phyloP scores from a whole-genome alignment of 2,113 vertebrate species.

The Malurus alboscapulatus region DNA sequence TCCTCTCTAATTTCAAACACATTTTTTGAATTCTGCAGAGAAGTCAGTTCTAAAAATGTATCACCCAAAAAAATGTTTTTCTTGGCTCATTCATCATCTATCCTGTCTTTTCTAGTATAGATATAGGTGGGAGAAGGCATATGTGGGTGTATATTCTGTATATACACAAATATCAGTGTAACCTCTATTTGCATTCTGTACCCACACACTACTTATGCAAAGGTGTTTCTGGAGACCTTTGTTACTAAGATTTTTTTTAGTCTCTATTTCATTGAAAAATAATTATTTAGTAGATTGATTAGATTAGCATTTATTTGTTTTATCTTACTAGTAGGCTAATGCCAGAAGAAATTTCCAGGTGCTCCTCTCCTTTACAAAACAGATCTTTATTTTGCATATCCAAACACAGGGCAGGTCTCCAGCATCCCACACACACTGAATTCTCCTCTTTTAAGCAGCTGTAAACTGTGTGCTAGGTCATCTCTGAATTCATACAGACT shows the following conservation, averaged over 20 bases:
- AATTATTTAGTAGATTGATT: constrained; percentile 22
- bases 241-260: neutral
- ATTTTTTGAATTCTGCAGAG: constrained; percentile 56
- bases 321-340: neutral
- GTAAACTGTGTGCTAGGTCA: constrained; percentile 1
- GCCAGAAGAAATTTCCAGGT: constrained; percentile 33
- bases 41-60: constrained; percentile 61
- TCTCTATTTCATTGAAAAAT: neutral
- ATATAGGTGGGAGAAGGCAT: neutral
- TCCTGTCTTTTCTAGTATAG: constrained; percentile 21
- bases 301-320: constrained; percentile 18
- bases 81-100: constrained; percentile 45
- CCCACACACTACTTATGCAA: neutral
- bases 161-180: neutral
- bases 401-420: constrained; percentile 18
- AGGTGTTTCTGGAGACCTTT: neutral
- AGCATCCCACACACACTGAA: neutral
- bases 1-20: constrained; percentile 63
- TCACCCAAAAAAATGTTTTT: constrained; percentile 59
- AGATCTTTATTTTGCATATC: constrained; percentile 34
- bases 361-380: neutral
- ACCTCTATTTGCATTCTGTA: constrained; percentile 6
- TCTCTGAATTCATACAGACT: neutral
- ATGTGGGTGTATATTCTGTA: neutral
- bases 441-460: constrained; percentile 12